These are phyloP conservation scores for Nyctibius grandis DNA, from an alignment of 2,797 vertebrate genomes.

Conservation along the genomic window DNA sequence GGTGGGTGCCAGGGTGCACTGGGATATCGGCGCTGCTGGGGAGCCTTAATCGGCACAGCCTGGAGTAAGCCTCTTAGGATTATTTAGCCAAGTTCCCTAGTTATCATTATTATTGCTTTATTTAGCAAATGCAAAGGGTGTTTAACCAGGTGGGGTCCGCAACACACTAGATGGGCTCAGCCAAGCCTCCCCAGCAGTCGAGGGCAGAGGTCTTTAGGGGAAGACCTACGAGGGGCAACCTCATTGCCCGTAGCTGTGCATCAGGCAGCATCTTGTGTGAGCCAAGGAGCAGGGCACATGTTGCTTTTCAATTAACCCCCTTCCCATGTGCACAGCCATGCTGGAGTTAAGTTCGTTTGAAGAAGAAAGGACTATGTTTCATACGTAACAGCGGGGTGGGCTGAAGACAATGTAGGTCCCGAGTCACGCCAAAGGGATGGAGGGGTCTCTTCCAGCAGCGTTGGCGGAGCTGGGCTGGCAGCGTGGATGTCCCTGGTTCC, in stretches of 20 bases:
- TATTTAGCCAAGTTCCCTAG: slow-evolving; percentile 32
- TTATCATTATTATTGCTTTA: slow-evolving; percentile 14
- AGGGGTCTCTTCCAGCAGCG: background rate
- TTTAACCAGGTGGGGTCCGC: background rate
- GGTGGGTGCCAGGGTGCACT: background rate
- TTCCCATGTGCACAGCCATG: background rate
- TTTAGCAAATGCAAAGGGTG: background rate
- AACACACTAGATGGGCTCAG: background rate
- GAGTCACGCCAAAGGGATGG: background rate
- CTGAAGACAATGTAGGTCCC: background rate
- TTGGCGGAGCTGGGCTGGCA: background rate
- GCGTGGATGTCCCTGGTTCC: accelerated
- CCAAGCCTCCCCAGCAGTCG: background rate
- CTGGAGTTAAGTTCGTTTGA: background rate
- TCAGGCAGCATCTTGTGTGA: background rate
- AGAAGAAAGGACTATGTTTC: background rate
- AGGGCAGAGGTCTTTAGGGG: background rate
- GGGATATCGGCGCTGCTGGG: background rate
- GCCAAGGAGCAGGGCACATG: background rate
- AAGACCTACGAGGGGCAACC: too few species aligned
- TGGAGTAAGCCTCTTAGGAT: slow-evolving; percentile 47
- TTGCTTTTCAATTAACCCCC: slow-evolving; percentile 23
- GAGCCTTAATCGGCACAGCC: background rate
- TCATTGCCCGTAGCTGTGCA: background rate
- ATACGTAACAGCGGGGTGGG: accelerated